Evolutionary conservation across 2,113 vertebrate genomes (phyloP).

Genomic region (Toxotes jaculatrix): DNA sequence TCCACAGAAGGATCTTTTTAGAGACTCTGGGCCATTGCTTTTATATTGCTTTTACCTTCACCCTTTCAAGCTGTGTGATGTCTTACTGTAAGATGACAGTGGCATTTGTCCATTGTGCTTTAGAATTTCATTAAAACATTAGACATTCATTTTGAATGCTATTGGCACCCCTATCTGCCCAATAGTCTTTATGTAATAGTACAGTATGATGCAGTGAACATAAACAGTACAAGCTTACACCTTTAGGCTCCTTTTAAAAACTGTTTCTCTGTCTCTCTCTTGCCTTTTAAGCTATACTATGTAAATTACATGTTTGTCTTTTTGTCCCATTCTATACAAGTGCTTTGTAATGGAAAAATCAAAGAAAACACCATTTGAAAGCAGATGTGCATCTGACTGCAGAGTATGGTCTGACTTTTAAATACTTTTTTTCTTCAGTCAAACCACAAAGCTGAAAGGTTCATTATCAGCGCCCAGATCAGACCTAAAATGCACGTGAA

Average conservation of each 20-base stretch:
- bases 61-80: conserved; percentile 15
- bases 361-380: background rate
- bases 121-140: conserved; percentile 29
- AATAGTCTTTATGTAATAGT: background rate
- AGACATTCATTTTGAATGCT: background rate
- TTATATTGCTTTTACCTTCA: conserved; percentile 44
- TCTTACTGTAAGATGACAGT: conserved; percentile 29
- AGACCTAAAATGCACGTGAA: conserved; percentile 1
- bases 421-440: background rate
- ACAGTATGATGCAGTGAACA: background rate
- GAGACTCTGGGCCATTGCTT: conserved; percentile 39
- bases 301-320: background rate
- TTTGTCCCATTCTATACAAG: background rate
- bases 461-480: conserved; percentile 1
- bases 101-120: conserved; percentile 8
- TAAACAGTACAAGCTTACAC: background rate
- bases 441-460: background rate
- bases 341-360: background rate
- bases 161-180: background rate
- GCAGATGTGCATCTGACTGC: background rate
- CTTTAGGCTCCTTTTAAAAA: background rate
- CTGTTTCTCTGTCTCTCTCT: background rate
- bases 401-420: background rate
- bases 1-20: conserved; percentile 52
- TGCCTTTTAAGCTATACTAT: background rate